Conservation (phyloP, 2,113 vertebrate species). For the Numida meleagris region DNA sequence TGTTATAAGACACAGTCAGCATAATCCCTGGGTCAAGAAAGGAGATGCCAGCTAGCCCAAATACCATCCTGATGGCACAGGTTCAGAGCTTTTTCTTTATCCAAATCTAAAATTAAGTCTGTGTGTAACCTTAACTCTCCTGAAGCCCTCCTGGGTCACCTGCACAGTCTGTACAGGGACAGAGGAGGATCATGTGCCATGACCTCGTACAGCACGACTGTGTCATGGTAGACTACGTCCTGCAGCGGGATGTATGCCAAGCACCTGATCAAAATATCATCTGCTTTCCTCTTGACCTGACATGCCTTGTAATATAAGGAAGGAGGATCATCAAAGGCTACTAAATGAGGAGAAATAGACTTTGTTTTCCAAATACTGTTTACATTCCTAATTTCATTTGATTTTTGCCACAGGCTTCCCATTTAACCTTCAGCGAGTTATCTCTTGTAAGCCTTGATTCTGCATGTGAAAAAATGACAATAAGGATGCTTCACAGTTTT, state of each 20-base stretch:
- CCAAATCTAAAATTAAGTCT: slow-evolving; percentile 18
- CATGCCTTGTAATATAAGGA: background rate
- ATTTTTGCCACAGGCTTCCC: background rate
- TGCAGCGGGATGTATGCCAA: background rate
- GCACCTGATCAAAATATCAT: background rate
- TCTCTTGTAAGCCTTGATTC: background rate
- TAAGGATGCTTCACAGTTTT: background rate
- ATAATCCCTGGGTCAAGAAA: background rate
- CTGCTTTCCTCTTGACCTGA: background rate
- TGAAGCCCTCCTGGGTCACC: background rate
- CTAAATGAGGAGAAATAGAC: background rate
- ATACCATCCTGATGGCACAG: background rate
- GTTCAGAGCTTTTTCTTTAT: slow-evolving; percentile 8
- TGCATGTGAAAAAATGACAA: background rate
- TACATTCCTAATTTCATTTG: background rate
- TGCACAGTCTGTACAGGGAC: slow-evolving; percentile 29
- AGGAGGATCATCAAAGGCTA: background rate
- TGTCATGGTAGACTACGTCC: background rate
- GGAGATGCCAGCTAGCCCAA: background rate
- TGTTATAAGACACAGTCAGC: background rate
- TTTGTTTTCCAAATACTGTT: background rate
- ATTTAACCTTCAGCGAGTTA: background rate
- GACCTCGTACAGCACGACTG: background rate
- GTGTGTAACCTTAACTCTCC: background rate
- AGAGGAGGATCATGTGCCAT: background rate